These are phyloP conservation scores for Antheraea yamamai DNA, from an alignment of 2,888 invertebrate species.

Conservation along the genomic window DNA sequence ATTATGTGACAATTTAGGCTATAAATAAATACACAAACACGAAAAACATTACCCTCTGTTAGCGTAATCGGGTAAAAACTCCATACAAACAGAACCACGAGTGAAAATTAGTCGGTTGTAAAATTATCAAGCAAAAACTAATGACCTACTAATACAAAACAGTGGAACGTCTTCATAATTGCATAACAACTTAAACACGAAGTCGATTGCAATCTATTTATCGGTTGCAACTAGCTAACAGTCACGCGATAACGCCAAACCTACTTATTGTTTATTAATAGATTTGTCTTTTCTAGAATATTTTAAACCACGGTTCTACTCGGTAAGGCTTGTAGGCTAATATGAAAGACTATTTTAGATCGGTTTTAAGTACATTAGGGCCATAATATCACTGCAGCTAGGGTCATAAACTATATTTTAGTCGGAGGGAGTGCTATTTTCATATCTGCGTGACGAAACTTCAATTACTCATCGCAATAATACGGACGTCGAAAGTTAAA, in stretches of 20 bases:
- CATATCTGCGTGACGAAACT: too few species aligned
- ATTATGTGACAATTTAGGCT: too few species aligned
- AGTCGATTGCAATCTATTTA: slow-evolving; percentile 2
- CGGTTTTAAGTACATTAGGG: too few species aligned
- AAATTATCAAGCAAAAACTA: neutral
- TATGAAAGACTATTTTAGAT: too few species aligned
- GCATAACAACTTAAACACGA: slow-evolving; percentile 8
- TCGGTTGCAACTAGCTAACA: neutral
- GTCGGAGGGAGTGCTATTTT: too few species aligned
- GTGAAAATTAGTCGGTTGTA: neutral
- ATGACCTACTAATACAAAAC: slow-evolving; percentile 6
- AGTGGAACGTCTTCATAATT: slow-evolving; percentile 6
- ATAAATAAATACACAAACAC: too few species aligned
- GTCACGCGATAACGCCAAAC: neutral
- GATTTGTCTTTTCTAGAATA: neutral
- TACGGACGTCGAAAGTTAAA: too few species aligned
- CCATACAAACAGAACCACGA: neutral
- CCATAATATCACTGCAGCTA: too few species aligned
- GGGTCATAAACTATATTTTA: too few species aligned
- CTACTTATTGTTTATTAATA: slow-evolving; percentile 3
- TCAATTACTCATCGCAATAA: too few species aligned
- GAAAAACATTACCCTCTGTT: too few species aligned
- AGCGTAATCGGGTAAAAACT: neutral
- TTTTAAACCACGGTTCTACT: neutral
- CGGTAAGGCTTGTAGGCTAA: neutral